Evolutionary conservation across 64 coral and sea anemone species (phyloP), one percentile per base, ranked within the genome.

Genomic region (Pachyseris speciosa): DNA sequence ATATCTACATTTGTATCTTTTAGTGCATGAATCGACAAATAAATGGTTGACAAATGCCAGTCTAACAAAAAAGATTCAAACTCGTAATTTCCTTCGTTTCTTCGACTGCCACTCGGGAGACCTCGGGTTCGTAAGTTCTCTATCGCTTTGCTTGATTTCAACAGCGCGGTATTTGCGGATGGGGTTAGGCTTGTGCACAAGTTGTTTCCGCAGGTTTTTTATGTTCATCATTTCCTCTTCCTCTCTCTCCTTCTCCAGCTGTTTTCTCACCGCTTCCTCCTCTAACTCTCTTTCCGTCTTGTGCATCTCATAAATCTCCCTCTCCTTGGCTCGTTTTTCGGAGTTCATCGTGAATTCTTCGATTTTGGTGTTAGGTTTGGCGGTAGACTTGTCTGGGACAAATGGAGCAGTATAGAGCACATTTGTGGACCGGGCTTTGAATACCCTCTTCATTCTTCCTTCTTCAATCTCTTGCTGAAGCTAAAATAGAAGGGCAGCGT

Each of bases 161-260:
- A 96, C 61, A 29, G 28, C 13, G 22, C 84, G 83, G 81, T 85
- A 96, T 55, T 88, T 88, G 36, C 90, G 83, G 12, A 96, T 93
- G 0, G 94, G 94, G 7, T 96, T 96, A 1, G 94, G 63, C 28
- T 96, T 96, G 48, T 96, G 90, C 16, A 96, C 94, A 47, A 96
- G 84, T 47, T 96, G 94, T 41, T 96, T 92, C 67, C 94, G 67
- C 28, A 96, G 69, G 3, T 75, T 69, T 45, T 44, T 90, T 19
- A 96, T 64, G 29, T 93, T 85, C 25, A 67, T 44, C 33, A 66
- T 80, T 13, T 96, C 94, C 22, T 96, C 94, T 41, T 96, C 94
- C 24, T 96, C 86, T 20, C 30, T 52, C 64, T 93, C 79, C 38
- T 60, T 79, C 47, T 96, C 78, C 76, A 80, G 20, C 57, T 86